A percentile compares a stretch with the other conserved stretches of the same genome.
These are phyloP conservation scores for Ptychobarbus kaznakovi DNA, from an alignment of 2,797 vertebrate species.

Conservation along the genomic window DNA sequence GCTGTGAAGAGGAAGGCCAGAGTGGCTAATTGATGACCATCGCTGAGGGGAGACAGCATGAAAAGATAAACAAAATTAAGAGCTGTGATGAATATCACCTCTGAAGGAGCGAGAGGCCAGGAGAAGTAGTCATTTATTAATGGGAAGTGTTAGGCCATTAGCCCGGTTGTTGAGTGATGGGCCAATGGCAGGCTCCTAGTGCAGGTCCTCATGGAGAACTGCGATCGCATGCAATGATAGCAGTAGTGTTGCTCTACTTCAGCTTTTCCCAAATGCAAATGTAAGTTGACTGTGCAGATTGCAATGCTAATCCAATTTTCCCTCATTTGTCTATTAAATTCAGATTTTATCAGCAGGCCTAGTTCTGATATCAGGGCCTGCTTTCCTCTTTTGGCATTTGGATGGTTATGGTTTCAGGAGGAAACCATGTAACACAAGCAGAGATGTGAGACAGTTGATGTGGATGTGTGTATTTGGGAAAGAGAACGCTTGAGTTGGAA, in stretches of 20 bases:
- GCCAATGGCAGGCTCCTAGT: slow-evolving; percentile 21
- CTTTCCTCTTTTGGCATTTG: slow-evolving; percentile 32
- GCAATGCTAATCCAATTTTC: slow-evolving; percentile 30
- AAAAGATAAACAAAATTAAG: slow-evolving; percentile 67
- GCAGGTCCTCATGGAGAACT: neutral
- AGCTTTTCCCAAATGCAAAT: slow-evolving; percentile 25
- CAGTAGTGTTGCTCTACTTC: slow-evolving; percentile 6
- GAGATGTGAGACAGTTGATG: slow-evolving; percentile 29
- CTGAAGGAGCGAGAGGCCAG: slow-evolving; percentile 41
- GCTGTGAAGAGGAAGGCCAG: slow-evolving; percentile 49
- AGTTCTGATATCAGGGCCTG: slow-evolving; percentile 15
- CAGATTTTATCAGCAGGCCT: slow-evolving; percentile 32
- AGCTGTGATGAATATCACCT: slow-evolving; percentile 59
- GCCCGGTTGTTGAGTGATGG: slow-evolving; percentile 73
- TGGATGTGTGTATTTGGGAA: neutral
- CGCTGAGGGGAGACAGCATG: slow-evolving; percentile 57
- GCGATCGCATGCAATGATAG: neutral
- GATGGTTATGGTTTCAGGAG: slow-evolving; percentile 66
- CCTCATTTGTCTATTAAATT: slow-evolving; percentile 38
- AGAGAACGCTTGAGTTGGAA: slow-evolving; percentile 56
- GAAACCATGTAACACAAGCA: slow-evolving; percentile 49
- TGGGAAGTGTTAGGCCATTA: slow-evolving; percentile 81
- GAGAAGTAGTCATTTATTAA: slow-evolving; percentile 55
- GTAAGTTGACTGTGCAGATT: slow-evolving; percentile 32
- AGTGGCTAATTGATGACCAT: slow-evolving; percentile 63